These are phyloP conservation scores for Gopherus evgoodei DNA, from an alignment of 2,113 vertebrate species.

Conservation along the genomic window DNA sequence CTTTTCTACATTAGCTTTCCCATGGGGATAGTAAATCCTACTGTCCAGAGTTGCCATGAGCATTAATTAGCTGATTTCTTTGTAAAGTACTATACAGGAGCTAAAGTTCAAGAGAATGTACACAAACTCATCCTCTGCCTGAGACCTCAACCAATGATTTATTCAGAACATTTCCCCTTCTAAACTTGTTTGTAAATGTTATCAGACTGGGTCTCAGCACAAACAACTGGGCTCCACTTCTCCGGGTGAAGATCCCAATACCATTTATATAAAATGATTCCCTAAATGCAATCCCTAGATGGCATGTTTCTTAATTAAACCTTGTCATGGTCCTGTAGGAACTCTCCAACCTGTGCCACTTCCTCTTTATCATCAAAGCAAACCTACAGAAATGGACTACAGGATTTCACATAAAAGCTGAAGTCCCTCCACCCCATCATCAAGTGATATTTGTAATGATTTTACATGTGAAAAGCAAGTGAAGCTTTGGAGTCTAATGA, in stretches of 20 bases:
- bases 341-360: neutral
- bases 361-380: constrained; percentile 2
- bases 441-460: neutral
- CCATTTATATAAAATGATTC: neutral
- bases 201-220: neutral
- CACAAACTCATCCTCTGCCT: neutral
- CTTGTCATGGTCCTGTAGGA: neutral
- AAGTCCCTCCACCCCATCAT: neutral
- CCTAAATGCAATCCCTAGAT: neutral
- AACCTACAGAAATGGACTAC: constrained; percentile 5
- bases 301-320: neutral
- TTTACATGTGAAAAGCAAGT: neutral
- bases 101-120: neutral
- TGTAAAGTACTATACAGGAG: neutral
- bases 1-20: neutral
- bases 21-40: neutral
- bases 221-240: neutral
- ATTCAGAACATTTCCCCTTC: neutral
- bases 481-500: neutral
- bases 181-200: neutral
- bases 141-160: neutral
- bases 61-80: neutral
- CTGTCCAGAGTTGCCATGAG: neutral
- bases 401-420: neutral
- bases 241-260: neutral